A percentile compares a stretch with the other conserved stretches of the same genome.
These are phyloP conservation scores for Campylorhamphus procurvoides DNA, from an alignment of 2,113 vertebrate species.

Conservation along the genomic window DNA sequence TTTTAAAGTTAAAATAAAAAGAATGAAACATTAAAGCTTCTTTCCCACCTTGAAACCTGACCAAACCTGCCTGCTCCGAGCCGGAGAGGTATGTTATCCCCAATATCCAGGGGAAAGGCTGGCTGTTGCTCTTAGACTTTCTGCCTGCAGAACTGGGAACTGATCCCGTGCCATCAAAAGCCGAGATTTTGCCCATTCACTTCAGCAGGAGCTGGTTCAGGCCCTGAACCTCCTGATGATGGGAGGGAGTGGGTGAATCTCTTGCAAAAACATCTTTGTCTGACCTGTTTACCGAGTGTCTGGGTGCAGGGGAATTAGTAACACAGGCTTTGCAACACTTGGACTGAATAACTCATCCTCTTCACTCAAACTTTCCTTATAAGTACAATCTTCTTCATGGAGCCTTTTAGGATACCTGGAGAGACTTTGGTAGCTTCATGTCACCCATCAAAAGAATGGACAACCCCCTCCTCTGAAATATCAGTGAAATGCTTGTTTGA, in stretches of 20 bases:
- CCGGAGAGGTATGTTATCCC: accelerated
- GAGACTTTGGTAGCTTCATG: background rate
- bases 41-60: background rate
- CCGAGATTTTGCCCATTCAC: background rate
- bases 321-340: background rate
- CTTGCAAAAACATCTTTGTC: background rate
- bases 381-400: background rate
- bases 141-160: background rate
- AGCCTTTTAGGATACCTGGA: background rate
- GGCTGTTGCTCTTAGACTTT: background rate
- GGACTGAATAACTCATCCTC: background rate
- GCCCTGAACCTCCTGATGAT: accelerated
- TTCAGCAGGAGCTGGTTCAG: background rate
- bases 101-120: background rate
- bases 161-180: background rate
- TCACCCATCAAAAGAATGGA: background rate
- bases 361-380: background rate
- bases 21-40: background rate
- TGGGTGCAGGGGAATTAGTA: background rate
- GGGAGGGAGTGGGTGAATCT: background rate
- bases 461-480: accelerated
- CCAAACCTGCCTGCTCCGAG: background rate
- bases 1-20: background rate
- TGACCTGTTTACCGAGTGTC: background rate
- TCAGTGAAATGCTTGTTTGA: background rate